Evolutionary conservation across 1,140 invertebrate species (phyloP).

Genomic region (Danaus melanippus): DNA sequence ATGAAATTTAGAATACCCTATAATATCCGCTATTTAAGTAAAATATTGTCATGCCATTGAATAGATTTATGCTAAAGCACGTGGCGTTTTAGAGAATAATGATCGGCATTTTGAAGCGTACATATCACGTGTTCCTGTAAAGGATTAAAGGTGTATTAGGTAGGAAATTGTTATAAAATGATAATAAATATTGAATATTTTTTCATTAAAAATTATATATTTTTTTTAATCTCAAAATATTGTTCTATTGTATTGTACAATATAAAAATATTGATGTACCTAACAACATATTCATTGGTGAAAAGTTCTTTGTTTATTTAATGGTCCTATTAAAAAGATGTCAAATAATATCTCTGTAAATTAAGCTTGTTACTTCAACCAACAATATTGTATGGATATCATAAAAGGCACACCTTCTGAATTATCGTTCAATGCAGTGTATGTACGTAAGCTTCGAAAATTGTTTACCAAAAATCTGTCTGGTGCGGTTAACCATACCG

Average conservation of each 20-base stretch:
- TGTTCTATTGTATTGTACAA: constrained; percentile 5
- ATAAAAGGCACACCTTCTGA: constrained; percentile 9
- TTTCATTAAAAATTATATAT: too few relatives aligned
- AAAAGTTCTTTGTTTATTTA: too few relatives aligned
- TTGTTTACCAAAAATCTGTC: constrained; percentile 11
- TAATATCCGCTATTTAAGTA: constrained; percentile 24
- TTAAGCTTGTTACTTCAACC: constrained; percentile 10
- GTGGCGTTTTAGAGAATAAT: constrained; percentile 34
- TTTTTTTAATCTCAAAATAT: neutral
- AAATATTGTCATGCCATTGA: constrained; percentile 33
- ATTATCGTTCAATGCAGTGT: constrained; percentile 10
- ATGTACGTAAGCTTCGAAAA: constrained; percentile 12
- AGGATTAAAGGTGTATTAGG: too few relatives aligned
- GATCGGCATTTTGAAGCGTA: constrained; percentile 33
- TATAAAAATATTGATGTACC: constrained; percentile 5
- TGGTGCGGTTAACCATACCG: neutral
- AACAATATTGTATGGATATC: constrained; percentile 11
- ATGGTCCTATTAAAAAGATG: too few relatives aligned
- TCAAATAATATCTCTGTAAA: constrained; percentile 23
- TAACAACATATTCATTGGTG: neutral
- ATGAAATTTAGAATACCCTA: neutral
- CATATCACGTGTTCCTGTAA: constrained; percentile 4
- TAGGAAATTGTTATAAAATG: too few relatives aligned
- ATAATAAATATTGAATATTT: too few relatives aligned
- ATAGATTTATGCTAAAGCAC: constrained; percentile 40